phyloP scores from a whole-genome alignment of 1,140 invertebrate species.

The Trachymyrmex septentrionalis region DNA sequence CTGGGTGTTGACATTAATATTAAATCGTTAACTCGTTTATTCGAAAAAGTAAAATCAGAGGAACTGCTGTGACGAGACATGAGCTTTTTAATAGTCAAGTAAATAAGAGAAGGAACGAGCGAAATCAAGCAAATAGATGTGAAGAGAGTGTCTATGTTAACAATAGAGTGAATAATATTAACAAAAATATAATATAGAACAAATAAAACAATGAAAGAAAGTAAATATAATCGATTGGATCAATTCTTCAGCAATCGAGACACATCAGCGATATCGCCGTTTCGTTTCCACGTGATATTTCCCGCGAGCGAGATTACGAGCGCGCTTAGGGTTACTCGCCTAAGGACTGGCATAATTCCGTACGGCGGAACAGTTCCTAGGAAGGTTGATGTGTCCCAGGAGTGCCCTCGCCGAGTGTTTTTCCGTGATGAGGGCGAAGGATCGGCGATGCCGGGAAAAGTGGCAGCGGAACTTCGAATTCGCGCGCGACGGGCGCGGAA shows the following conservation, averaged over 20 bases:
- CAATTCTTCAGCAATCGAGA: constrained; percentile 7
- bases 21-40: too few species aligned
- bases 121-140: too few species aligned
- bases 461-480: constrained; percentile 64
- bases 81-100: too few species aligned
- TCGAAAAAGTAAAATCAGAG: too few species aligned
- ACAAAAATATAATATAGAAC: neutral
- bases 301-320: constrained; percentile 63
- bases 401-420: constrained; percentile 64
- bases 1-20: too few species aligned
- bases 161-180: too few species aligned
- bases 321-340: constrained; percentile 56
- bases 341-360: constrained; percentile 53
- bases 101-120: too few species aligned
- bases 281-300: constrained; percentile 39
- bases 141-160: too few species aligned
- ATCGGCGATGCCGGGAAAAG: constrained; percentile 34
- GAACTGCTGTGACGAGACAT: too few species aligned
- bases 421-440: constrained; percentile 35
- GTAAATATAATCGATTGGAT: constrained; percentile 26
- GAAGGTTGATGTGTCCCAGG: constrained; percentile 63
- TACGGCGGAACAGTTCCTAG: constrained; percentile 29
- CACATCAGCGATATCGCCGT: constrained; percentile 7
- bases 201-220: neutral
- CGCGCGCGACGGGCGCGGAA: constrained; percentile 50